Percentiles rank a stretch among this genome's conserved stretches.
These are phyloP conservation scores for Tyria jacobaeae DNA, from an alignment of 2,888 invertebrate species.

Conservation along the genomic window DNA sequence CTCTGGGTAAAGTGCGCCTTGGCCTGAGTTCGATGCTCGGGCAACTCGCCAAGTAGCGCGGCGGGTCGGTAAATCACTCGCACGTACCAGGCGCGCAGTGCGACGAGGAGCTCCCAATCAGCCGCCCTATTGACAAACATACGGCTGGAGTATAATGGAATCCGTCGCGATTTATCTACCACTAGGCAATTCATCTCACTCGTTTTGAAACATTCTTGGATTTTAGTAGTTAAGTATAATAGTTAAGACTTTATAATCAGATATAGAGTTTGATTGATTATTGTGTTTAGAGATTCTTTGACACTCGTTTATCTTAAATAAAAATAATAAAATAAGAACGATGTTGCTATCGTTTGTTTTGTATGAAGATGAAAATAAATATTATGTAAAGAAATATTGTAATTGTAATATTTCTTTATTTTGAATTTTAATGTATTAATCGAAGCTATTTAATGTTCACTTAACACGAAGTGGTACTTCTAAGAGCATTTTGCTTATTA, in stretches of 20 bases:
- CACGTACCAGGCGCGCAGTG: slow-evolving; percentile 70
- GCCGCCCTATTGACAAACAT: slow-evolving; percentile 83
- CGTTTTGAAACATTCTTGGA: slow-evolving; percentile 60
- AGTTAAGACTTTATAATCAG: slow-evolving; percentile 21
- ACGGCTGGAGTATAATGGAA: slow-evolving; percentile 78
- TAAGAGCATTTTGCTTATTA: too few relatives aligned
- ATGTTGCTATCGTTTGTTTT: not conserved
- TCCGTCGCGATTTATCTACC: slow-evolving; percentile 71
- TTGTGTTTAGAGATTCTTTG: slow-evolving; percentile 28
- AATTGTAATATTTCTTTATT: too few relatives aligned
- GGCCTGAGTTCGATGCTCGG: slow-evolving; percentile 73
- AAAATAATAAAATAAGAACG: not conserved
- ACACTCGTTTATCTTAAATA: slow-evolving; percentile 23
- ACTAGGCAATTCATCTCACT: slow-evolving; percentile 54
- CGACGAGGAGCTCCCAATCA: slow-evolving; percentile 78
- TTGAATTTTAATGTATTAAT: not conserved
- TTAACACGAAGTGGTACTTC: not conserved
- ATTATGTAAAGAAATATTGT: too few relatives aligned
- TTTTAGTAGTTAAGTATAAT: slow-evolving; percentile 49
- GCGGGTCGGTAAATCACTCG: slow-evolving; percentile 70
- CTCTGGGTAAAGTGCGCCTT: slow-evolving; percentile 67
- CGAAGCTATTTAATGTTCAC: slow-evolving; percentile 3
- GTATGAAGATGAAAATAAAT: not conserved
- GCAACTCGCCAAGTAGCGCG: slow-evolving; percentile 78
- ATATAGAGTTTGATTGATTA: slow-evolving; percentile 26